These are phyloP conservation scores for Hypomecis atomaria DNA, from an alignment of 2,888 invertebrate genomes.

Conservation along the genomic window DNA sequence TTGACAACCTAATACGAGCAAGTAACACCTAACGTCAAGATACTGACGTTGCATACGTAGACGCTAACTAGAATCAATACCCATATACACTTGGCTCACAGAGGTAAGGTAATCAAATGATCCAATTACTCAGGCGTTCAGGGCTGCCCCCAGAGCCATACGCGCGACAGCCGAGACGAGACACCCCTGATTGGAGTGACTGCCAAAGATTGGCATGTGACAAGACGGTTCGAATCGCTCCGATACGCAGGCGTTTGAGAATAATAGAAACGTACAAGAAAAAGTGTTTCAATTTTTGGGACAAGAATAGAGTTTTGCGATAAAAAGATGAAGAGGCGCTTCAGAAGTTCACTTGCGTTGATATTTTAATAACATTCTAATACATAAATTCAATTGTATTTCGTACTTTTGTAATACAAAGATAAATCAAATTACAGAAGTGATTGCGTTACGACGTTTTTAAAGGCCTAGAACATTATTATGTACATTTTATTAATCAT, in stretches of 20 bases:
- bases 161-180: slow-evolving; percentile 21
- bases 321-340: too few species aligned
- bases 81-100: slow-evolving; percentile 21
- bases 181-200: slow-evolving; percentile 21
- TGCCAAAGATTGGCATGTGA: slow-evolving; percentile 39
- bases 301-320: too few species aligned
- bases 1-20: too few species aligned
- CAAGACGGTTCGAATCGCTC: slow-evolving; percentile 19
- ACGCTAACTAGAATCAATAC: slow-evolving; percentile 27
- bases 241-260: background rate
- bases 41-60: background rate
- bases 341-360: too few species aligned
- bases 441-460: too few species aligned
- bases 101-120: slow-evolving; percentile 40
- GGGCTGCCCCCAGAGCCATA: slow-evolving; percentile 12
- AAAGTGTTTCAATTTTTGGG: background rate
- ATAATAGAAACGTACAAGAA: background rate
- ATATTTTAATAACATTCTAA: too few species aligned
- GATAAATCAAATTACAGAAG: too few species aligned
- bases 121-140: slow-evolving; percentile 34
- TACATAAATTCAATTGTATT: too few species aligned
- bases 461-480: too few species aligned
- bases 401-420: too few species aligned
- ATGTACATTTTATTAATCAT: too few species aligned
- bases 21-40: background rate